Evolutionary conservation across 1,140 invertebrate genomes (phyloP).

Genomic region (Ceratina calcarata): DNA sequence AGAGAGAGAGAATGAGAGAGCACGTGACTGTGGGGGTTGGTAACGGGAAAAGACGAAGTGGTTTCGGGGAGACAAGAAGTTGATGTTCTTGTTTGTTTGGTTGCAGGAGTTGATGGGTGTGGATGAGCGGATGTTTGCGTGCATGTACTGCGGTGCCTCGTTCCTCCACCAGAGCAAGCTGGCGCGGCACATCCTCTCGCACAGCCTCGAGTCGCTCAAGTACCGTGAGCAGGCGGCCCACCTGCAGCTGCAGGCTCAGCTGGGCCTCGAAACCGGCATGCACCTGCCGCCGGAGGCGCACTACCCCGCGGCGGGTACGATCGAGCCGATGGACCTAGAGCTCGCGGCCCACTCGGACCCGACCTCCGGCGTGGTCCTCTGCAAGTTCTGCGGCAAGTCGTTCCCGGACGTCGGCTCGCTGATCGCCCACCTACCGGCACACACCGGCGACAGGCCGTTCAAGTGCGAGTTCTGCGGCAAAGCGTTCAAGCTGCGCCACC

Average conservation of each 20-base stretch:
- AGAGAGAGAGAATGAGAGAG: slow-evolving; percentile 46
- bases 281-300: slow-evolving; percentile 78
- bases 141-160: slow-evolving; percentile 92
- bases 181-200: slow-evolving; percentile 92
- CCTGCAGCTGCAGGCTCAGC: slow-evolving; percentile 82
- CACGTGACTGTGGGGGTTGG: slow-evolving; percentile 52
- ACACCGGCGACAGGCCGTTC: slow-evolving; percentile 93
- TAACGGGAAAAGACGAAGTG: slow-evolving; percentile 33
- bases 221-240: slow-evolving; percentile 85
- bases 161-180: slow-evolving; percentile 94
- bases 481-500: slow-evolving; percentile 93
- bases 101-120: slow-evolving; percentile 92
- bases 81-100: slow-evolving; percentile 94
- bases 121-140: slow-evolving; percentile 86
- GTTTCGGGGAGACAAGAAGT: slow-evolving; percentile 86
- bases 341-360: slow-evolving; percentile 81
- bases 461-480: slow-evolving; percentile 95
- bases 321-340: slow-evolving; percentile 80
- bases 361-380: slow-evolving; percentile 87
- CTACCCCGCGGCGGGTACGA: slow-evolving; percentile 77
- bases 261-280: slow-evolving; percentile 71
- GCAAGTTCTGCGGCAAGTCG: slow-evolving; percentile 94
- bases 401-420: slow-evolving; percentile 93
- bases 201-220: slow-evolving; percentile 91
- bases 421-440: slow-evolving; percentile 91